Percentiles rank a stretch among this genome's conserved stretches.
Evolutionary conservation across 53 echinoderm and acorn worm species (phyloP).

Genomic region (Mesocentrotus franciscanus): DNA sequence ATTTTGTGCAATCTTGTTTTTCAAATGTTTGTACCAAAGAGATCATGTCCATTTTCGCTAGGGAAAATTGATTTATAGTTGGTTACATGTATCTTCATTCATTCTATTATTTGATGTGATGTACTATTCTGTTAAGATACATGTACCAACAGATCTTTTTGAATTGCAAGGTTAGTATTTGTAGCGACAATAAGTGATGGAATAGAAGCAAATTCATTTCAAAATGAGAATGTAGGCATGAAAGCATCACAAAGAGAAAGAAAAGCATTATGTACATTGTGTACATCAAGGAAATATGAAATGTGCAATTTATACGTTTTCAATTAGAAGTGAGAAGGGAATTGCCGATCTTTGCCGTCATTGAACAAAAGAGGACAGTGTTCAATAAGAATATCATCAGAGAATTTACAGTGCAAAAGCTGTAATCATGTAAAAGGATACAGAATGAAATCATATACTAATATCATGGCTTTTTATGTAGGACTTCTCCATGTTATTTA

Average conservation of each 20-base stretch:
- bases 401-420: neutral
- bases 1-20: constrained; percentile 21
- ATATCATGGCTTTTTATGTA: neutral
- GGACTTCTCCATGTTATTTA: neutral
- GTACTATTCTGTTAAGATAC: neutral
- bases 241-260: no score
- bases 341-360: neutral
- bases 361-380: neutral
- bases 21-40: constrained; percentile 45
- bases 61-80: constrained; percentile 43
- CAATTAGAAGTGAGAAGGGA: neutral
- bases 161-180: no score
- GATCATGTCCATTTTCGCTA: neutral
- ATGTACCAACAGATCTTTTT: neutral
- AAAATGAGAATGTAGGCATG: neutral
- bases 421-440: neutral
- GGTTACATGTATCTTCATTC: neutral
- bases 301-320: neutral
- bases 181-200: no score
- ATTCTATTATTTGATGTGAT: constrained; percentile 30
- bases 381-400: neutral
- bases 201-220: neutral
- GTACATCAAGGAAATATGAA: no score
- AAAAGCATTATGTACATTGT: no score
- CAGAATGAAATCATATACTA: neutral